Conservation (phyloP, 2,113 vertebrate species). For the Edolisoma coerulescens region DNA sequence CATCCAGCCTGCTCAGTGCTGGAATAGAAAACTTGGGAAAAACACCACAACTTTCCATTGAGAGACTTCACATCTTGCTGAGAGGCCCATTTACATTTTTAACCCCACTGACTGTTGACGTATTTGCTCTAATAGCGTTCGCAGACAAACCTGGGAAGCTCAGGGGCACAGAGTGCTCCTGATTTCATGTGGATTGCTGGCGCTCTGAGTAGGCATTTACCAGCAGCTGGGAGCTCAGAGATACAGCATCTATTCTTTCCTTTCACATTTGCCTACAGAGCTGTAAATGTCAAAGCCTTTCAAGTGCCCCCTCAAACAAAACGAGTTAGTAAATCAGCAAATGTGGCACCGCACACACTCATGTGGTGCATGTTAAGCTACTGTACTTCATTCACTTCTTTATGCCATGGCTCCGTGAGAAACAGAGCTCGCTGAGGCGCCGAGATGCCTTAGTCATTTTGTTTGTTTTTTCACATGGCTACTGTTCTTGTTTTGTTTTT, state of each 20-base stretch:
- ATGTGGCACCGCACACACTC: background rate
- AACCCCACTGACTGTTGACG: background rate
- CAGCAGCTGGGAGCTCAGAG: slow-evolving; percentile 47
- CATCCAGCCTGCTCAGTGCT: background rate
- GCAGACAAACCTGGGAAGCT: background rate
- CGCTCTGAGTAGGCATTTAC: background rate
- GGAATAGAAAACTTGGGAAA: background rate
- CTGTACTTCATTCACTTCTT: slow-evolving; percentile 44
- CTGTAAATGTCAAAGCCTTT: slow-evolving; percentile 54
- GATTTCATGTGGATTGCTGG: background rate
- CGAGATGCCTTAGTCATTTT: slow-evolving; percentile 3
- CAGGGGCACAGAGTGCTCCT: background rate
- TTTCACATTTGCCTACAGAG: slow-evolving; percentile 49
- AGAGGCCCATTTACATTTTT: slow-evolving; percentile 30
- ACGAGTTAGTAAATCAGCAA: slow-evolving; percentile 36
- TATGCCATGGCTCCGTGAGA: background rate
- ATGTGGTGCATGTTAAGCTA: slow-evolving; percentile 25
- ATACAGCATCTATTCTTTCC: slow-evolving; percentile 36
- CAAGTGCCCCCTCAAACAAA: slow-evolving; percentile 51
- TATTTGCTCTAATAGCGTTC: background rate
- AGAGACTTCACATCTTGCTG: background rate
- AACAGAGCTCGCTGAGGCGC: background rate
- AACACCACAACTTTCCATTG: background rate
- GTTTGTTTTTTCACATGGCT: slow-evolving; percentile 52
- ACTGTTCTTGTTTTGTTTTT: slow-evolving; percentile 15